Base-by-base conservation (phyloP, 2,888 invertebrate species). In the Boloria selene region DNA sequence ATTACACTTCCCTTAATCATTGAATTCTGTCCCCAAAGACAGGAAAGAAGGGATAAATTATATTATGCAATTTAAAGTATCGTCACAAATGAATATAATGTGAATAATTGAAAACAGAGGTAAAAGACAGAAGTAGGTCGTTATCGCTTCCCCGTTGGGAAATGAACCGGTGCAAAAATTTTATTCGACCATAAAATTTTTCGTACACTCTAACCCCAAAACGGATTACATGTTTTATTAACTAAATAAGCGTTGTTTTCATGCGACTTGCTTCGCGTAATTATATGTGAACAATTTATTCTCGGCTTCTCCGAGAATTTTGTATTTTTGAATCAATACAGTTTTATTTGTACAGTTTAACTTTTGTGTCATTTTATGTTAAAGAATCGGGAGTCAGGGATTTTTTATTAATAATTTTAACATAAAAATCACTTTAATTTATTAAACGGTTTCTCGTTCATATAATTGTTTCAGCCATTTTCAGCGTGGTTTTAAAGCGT, bases 81-180 rank as follows among this genome's bases (percentile, higher is more conserved):
- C 38, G 50, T 16, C 31, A 49, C 49, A 59, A 59, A 87, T 85
- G 82, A 83, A 85, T 84, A 83, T 84, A 31, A 45, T 42, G 86
- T 86, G 87, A 85, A 88, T 88, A 89, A 88, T 88, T 88, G 86
- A 87, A 87, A 85, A 87, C 84, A 84, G 80, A 84, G 84, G 85
- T 83, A 82, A 83, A 82, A 84, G 83, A 83, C 82, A 82, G 79
- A 83, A 85, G 84, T 82, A 84, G 83, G 82, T 85, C 85, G 85
- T 88, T 87, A 86, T 81, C 80, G 81, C 73, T 76, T 77, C 77
- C 78, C 86, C 84, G 80, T 70, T 73, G 88, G 88, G 88, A 87
- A 86, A 84, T 86, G 81, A 84, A 76, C 77, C 78, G 75, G 76
- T 75, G 79, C 76, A 78, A 80, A 81, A 79, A 83, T 85, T 77